These are phyloP conservation scores for Porites divaricata DNA, from an alignment of 92 coral and sea anemone genomes.

Conservation along the genomic window DNA sequence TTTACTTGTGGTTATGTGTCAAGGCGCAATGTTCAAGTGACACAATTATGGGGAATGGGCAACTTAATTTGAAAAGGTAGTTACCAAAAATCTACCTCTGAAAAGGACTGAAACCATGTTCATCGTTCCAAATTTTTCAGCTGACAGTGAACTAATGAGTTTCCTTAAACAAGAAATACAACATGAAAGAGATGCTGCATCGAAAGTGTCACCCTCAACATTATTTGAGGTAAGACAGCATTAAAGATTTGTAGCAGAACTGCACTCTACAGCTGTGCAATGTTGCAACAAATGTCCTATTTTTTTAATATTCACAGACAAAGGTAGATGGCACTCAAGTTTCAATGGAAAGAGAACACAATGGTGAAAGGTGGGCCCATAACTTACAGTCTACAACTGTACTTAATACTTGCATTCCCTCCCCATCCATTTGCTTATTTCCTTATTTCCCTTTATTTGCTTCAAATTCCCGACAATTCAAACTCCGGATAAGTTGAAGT, in stretches of 20 bases:
- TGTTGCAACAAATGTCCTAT: not conserved
- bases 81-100: no score
- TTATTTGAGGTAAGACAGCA: constrained; percentile 61
- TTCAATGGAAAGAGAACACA: constrained; percentile 71
- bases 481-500: no score
- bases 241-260: no score
- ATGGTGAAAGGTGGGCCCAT: constrained; percentile 76
- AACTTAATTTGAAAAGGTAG: no score
- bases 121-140: constrained; percentile 42
- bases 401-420: no score
- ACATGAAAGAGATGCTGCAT: constrained; percentile 75
- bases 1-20: no score
- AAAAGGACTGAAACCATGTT: not conserved
- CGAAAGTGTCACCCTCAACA: constrained; percentile 57
- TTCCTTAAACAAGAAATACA: constrained; percentile 85
- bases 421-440: no score
- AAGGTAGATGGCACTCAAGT: constrained; percentile 74
- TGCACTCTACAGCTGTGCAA: not conserved
- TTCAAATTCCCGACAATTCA: no score
- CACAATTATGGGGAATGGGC: no score
- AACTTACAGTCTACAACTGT: no score
- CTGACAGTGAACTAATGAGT: constrained; percentile 80
- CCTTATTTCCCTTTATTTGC: no score
- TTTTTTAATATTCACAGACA: constrained; percentile 38
- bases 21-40: no score